phyloP scores from a whole-genome alignment of 2,888 invertebrate genomes.

The Aleiodes leptofemur region DNA sequence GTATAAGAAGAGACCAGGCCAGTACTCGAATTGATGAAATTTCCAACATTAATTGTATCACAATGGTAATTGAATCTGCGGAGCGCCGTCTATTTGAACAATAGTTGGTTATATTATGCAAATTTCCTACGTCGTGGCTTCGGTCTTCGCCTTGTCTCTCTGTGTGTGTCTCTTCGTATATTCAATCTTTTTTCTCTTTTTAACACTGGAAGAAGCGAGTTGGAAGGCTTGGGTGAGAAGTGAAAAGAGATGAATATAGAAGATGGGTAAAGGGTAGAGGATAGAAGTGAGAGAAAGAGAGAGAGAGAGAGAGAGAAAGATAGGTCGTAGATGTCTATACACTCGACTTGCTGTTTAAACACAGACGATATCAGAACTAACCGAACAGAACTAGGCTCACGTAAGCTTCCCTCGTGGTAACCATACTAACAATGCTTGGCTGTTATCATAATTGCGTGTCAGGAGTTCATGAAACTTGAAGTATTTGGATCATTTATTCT shows the following conservation, averaged over 20 bases:
- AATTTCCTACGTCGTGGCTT: conserved; percentile 72
- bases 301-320: conserved; percentile 30
- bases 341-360: conserved; percentile 74
- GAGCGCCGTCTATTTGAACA: conserved; percentile 75
- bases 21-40: conserved; percentile 75
- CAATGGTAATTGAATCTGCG: conserved; percentile 76
- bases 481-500: too few relatives aligned
- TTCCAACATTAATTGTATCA: conserved; percentile 76
- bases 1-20: conserved; percentile 64
- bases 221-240: conserved; percentile 40
- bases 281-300: conserved; percentile 35
- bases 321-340: conserved; percentile 36
- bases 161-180: conserved; percentile 42
- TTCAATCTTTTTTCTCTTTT: conserved; percentile 35
- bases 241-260: conserved; percentile 31
- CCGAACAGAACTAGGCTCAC: conserved; percentile 68
- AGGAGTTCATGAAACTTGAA: conserved; percentile 33
- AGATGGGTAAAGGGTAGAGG: conserved; percentile 19
- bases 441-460: conserved; percentile 72
- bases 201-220: neutral
- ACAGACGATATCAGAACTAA: conserved; percentile 74
- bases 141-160: conserved; percentile 58
- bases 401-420: conserved; percentile 57
- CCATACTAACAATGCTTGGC: conserved; percentile 60
- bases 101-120: conserved; percentile 76